Conservation (phyloP, 2,113 vertebrate genomes). For the Rhabdornis inornatus region DNA sequence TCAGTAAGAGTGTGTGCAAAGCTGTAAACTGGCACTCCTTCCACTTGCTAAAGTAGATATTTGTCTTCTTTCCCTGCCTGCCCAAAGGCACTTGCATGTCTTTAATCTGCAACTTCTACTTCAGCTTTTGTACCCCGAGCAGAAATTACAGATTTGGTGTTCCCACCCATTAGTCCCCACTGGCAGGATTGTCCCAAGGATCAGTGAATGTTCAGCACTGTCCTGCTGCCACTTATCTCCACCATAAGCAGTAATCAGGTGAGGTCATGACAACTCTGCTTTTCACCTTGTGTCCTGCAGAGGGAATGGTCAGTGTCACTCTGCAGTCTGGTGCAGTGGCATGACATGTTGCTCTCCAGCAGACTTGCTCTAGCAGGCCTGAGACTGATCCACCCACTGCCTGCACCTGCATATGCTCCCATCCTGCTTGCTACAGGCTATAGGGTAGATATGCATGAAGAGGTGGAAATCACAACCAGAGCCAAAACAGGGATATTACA, state of each 20-base stretch:
- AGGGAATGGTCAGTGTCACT: accelerated
- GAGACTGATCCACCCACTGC: neutral
- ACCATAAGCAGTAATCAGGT: neutral
- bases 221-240: neutral
- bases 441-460: accelerated
- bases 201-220: accelerated
- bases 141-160: neutral
- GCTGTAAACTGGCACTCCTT: neutral
- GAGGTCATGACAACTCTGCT: neutral
- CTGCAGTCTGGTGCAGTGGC: neutral
- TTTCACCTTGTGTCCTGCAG: neutral
- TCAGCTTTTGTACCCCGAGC: neutral
- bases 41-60: neutral
- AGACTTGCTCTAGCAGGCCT: neutral
- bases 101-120: neutral
- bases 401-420: neutral
- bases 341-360: neutral
- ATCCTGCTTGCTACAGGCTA: neutral
- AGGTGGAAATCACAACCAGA: neutral
- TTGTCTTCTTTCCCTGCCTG: neutral
- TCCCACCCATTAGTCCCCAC: neutral
- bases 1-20: neutral
- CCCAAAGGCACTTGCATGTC: neutral
- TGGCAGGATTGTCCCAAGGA: neutral
- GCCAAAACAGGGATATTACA: neutral